Evolutionary conservation across 2,113 vertebrate genomes (phyloP), one percentile per base, ranked within the genome.

Genomic region (Misgurnus anguillicaudatus): DNA sequence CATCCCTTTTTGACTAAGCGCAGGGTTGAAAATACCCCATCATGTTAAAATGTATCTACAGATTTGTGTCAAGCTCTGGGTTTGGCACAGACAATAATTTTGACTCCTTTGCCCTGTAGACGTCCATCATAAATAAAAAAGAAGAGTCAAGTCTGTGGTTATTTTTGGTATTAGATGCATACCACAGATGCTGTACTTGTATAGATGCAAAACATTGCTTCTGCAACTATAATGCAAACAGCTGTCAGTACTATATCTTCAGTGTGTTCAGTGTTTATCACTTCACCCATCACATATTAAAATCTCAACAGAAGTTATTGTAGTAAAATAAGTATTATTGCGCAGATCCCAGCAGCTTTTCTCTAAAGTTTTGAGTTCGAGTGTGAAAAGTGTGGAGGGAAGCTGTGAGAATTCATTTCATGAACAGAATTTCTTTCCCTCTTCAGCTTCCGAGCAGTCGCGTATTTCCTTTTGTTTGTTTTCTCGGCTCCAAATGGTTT

Each of bases 381-480:
- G 47, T 66, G 21, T 4, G 53, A 39, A 16, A 74, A 78, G 45
- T 48, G 58, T 31, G 2, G 41, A 71, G 11, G 58, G 64, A 64
- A 80, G 81, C 65, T 79, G 71, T 76, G 67, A 66, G 65, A 79
- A 72, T 72, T 82, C 47, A 79, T 63, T 84, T 84, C 75, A 83
- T 67, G 77, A 63, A 38, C 76, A 61, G 51, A 57, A 83, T 85
- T 83, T 14, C 82, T 51, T 65, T 75, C 68, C 78, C 61, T 64
- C 81, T 83, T 79, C 51, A 61, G 73, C 83, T 83, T 77, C 39
- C 58, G 70, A 58, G 55, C 87, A 80, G 78, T 36, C 57, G 60
- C 84, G 77, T 47, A 83, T 84, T 87, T 89, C 87, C 89, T 88
- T 88, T 85, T 82, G 66, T 85, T 73, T 66, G 79, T 87, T 47